These are phyloP conservation scores for Cololabis saira DNA, from an alignment of 2,113 vertebrate species.

Conservation along the genomic window DNA sequence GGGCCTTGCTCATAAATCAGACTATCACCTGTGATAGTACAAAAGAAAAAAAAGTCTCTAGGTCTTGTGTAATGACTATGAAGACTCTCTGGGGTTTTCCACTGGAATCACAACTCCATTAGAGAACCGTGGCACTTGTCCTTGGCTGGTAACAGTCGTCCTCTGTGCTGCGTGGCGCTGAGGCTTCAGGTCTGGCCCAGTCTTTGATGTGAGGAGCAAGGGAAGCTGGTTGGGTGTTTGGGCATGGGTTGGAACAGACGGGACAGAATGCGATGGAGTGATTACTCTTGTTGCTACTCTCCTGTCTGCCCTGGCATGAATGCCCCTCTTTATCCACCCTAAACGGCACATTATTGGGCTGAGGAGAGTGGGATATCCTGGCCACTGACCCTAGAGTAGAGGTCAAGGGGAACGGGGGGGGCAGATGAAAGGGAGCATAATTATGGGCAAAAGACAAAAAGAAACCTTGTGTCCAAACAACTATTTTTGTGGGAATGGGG, in stretches of 20 bases:
- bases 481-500: conserved; percentile 83
- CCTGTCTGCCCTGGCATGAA: conserved; percentile 82
- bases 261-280: conserved; percentile 82
- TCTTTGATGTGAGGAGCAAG: conserved; percentile 79
- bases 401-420: conserved; percentile 84
- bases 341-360: conserved; percentile 85
- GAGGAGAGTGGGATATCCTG: conserved; percentile 86
- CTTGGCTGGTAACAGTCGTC: conserved; percentile 46
- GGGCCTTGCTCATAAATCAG: conserved; percentile 35
- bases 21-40: conserved; percentile 44
- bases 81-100: conserved; percentile 55
- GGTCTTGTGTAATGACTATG: conserved; percentile 15
- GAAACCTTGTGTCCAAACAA: conserved; percentile 85
- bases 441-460: conserved; percentile 83
- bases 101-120: conserved; percentile 19
- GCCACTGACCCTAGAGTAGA: conserved; percentile 79
- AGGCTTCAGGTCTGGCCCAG: conserved; percentile 52
- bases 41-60: neutral
- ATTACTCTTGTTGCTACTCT: conserved; percentile 80
- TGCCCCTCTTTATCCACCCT: conserved; percentile 84
- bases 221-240: conserved; percentile 80
- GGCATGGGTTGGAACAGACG: conserved; percentile 77
- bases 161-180: conserved; percentile 61
- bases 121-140: conserved; percentile 31
- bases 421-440: conserved; percentile 84